Percentiles rank a stretch among this genome's conserved stretches.
phyloP scores from a whole-genome alignment of 2,888 invertebrate genomes.

The Drosophila silvestris region DNA sequence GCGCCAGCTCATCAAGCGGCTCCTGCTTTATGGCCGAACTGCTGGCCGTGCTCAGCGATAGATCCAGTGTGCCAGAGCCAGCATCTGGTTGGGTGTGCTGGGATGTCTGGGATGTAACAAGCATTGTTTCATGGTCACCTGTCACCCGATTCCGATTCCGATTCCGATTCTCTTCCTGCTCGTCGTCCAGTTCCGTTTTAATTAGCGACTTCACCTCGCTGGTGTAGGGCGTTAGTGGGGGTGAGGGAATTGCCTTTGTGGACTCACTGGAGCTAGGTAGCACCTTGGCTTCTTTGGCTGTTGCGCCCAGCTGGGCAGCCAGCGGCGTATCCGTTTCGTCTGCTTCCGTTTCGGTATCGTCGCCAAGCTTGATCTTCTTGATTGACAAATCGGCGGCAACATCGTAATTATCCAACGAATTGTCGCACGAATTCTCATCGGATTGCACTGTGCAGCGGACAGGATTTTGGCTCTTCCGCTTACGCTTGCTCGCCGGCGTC shows the following conservation, averaged over 20 bases:
- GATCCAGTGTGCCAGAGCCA: slow-evolving; percentile 37
- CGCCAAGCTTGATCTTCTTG: slow-evolving; percentile 66
- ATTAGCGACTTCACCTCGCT: slow-evolving; percentile 36
- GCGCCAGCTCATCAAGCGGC: slow-evolving; percentile 55
- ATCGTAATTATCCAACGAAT: slow-evolving; percentile 82
- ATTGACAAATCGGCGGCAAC: slow-evolving; percentile 84
- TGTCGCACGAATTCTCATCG: slow-evolving; percentile 83
- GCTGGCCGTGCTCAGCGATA: slow-evolving; percentile 46
- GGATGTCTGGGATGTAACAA: neutral
- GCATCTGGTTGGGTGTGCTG: neutral
- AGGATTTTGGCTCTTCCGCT: slow-evolving; percentile 95
- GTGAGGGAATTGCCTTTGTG: slow-evolving; percentile 84
- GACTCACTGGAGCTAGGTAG: slow-evolving; percentile 72
- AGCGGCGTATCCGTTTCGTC: slow-evolving; percentile 2
- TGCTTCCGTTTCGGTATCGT: slow-evolving; percentile 22
- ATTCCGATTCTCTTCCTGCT: neutral
- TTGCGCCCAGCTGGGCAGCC: slow-evolving; percentile 43
- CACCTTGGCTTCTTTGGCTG: slow-evolving; percentile 66
- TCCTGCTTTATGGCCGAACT: slow-evolving; percentile 65
- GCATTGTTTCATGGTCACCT: neutral
- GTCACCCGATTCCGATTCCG: neutral
- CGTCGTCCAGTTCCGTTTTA: slow-evolving; percentile 57
- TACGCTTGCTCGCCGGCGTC: slow-evolving; percentile 89
- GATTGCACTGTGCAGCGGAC: slow-evolving; percentile 89
- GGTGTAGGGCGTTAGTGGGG: slow-evolving; percentile 82